Percentiles rank a stretch among this genome's conserved stretches.
Evolutionary conservation across 2,797 vertebrate genomes (phyloP).

Genomic region (Tenualosa ilisha): DNA sequence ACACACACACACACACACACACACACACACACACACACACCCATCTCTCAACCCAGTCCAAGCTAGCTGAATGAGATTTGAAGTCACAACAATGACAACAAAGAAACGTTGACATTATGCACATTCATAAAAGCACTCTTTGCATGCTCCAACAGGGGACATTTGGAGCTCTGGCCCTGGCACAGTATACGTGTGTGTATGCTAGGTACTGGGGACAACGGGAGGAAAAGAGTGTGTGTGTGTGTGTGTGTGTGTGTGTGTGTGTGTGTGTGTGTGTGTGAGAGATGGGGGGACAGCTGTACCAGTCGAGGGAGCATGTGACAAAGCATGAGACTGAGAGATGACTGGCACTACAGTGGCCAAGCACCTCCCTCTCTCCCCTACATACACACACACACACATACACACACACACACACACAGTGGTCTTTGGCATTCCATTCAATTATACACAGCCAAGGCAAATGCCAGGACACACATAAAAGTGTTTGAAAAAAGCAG

Average conservation of each 20-base stretch:
- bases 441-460: background rate
- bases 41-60: background rate
- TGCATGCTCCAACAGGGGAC: background rate
- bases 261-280: constrained; percentile 15
- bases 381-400: background rate
- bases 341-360: constrained; percentile 7
- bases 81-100: no score
- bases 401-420: background rate
- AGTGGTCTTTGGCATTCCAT: background rate
- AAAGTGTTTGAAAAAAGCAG: background rate
- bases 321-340: constrained; percentile 10
- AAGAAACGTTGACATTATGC: no score
- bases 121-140: background rate
- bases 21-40: no score
- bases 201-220: background rate
- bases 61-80: background rate
- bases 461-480: background rate
- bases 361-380: background rate
- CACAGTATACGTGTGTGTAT: background rate
- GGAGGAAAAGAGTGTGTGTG: no score
- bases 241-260: constrained; percentile 28
- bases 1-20: no score
- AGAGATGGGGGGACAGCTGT: background rate
- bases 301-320: constrained; percentile 5
- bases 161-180: background rate